Percentiles rank a stretch among this genome's conserved stretches.
Evolutionary conservation across 2,888 invertebrate species (phyloP).

Genomic region (Adelognathus sp.): DNA sequence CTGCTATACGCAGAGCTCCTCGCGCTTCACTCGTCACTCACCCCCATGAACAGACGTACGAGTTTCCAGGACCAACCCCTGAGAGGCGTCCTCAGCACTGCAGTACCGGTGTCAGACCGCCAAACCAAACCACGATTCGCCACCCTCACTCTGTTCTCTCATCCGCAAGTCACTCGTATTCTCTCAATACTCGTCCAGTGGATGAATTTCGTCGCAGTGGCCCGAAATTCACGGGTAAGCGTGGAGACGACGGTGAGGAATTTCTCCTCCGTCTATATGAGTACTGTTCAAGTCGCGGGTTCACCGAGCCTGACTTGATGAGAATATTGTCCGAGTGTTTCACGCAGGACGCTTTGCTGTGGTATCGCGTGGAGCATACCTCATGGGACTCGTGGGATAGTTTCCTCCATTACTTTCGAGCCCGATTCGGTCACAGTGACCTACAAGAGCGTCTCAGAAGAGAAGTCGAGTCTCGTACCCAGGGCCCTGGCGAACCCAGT

Average conservation of each 20-base stretch:
- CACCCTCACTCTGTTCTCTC: too few species aligned
- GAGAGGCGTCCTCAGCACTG: neutral
- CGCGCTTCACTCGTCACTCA: neutral
- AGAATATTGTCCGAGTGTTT: neutral
- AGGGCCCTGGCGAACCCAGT: neutral
- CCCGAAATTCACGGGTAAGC: slow-evolving; percentile 1
- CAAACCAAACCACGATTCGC: too few species aligned
- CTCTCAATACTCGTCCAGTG: too few species aligned
- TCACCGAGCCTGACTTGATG: neutral
- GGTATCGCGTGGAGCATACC: neutral
- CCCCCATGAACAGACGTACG: neutral
- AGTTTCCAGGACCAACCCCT: neutral
- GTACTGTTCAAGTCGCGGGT: neutral
- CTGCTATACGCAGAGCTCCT: neutral
- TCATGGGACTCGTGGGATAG: neutral
- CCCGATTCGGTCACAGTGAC: neutral
- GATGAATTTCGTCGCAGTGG: neutral
- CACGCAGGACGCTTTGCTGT: neutral
- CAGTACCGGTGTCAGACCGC: neutral
- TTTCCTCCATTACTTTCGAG: neutral
- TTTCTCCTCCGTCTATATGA: slow-evolving; percentile 18
- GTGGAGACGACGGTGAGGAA: slow-evolving; percentile 1
- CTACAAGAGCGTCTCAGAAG: neutral
- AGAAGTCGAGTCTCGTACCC: neutral
- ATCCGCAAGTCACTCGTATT: too few species aligned